These are phyloP conservation scores for Moxostoma hubbsi DNA, from an alignment of 2,797 vertebrate genomes.

Conservation along the genomic window DNA sequence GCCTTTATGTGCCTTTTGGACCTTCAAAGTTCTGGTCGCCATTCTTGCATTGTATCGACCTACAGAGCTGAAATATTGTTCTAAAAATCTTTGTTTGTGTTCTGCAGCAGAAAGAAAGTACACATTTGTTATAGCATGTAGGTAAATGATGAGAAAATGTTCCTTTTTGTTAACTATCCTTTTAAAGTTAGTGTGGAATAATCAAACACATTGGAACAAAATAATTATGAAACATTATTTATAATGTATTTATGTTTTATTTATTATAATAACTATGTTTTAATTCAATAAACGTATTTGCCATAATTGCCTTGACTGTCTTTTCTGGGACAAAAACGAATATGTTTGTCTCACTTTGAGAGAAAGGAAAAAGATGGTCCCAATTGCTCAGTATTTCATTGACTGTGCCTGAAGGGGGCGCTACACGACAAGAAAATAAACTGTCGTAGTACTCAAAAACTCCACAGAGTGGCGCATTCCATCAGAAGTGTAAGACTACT, in stretches of 20 bases:
- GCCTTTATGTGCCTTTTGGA: too few species aligned
- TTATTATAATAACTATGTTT: slow-evolving; percentile 75
- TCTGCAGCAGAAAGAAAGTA: too few species aligned
- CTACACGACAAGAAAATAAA: not conserved
- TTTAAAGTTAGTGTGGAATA: slow-evolving; percentile 65
- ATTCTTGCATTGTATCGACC: too few species aligned
- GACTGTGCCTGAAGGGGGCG: slow-evolving; percentile 5
- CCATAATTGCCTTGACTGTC: slow-evolving; percentile 52
- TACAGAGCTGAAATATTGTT: too few species aligned
- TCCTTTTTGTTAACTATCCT: too few species aligned
- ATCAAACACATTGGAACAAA: slow-evolving; percentile 59
- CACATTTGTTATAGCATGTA: too few species aligned
- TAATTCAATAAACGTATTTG: slow-evolving; percentile 75
- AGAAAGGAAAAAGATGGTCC: not conserved
- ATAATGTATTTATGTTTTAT: slow-evolving; percentile 72
- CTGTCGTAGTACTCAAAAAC: not conserved
- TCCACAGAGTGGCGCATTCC: not conserved
- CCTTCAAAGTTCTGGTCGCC: too few species aligned
- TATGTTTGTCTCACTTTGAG: not conserved
- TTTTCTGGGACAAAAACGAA: not conserved
- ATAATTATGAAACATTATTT: slow-evolving; percentile 58
- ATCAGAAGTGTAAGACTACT: not conserved
- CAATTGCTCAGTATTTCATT: not conserved
- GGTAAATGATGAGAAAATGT: too few species aligned
- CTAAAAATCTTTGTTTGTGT: too few species aligned